Evolutionary conservation across 1,140 invertebrate species (phyloP).

Genomic region (Manduca sexta): DNA sequence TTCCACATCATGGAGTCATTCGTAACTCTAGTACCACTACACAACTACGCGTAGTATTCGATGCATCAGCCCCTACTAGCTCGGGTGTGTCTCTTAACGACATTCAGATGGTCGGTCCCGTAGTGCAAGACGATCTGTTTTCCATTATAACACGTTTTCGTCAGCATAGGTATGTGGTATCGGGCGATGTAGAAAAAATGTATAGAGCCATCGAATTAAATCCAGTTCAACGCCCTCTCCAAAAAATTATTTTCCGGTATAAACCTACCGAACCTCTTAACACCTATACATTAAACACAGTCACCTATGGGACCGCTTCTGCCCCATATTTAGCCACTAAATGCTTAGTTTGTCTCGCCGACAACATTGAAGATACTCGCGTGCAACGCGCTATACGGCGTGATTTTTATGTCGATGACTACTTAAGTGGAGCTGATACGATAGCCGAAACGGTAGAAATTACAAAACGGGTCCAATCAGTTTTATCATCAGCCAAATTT

Average conservation of each 20-base stretch:
- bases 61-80: constrained; percentile 3
- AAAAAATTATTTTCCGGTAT: constrained; percentile 37
- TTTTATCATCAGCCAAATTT: constrained; percentile 6
- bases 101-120: neutral
- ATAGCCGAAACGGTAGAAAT: neutral
- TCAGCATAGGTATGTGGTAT: constrained; percentile 20
- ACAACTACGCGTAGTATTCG: constrained; percentile 8
- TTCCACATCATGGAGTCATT: constrained; percentile 2
- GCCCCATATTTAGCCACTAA: constrained; percentile 36
- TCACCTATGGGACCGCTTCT: constrained; percentile 31
- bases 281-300: constrained; percentile 18
- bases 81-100: constrained; percentile 6
- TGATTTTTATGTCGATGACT: constrained; percentile 19
- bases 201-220: constrained; percentile 36
- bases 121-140: constrained; percentile 22
- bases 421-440: neutral
- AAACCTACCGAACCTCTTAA: constrained; percentile 9
- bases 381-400: constrained; percentile 4
- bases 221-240: constrained; percentile 22
- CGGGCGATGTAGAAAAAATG: constrained; percentile 34
- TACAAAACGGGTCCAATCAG: constrained; percentile 5
- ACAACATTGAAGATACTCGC: neutral
- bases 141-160: constrained; percentile 33
- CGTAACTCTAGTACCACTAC: constrained; percentile 7
- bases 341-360: constrained; percentile 31